Evolutionary conservation across 2,113 vertebrate genomes (phyloP).

Genomic region (Mastomys coucha): DNA sequence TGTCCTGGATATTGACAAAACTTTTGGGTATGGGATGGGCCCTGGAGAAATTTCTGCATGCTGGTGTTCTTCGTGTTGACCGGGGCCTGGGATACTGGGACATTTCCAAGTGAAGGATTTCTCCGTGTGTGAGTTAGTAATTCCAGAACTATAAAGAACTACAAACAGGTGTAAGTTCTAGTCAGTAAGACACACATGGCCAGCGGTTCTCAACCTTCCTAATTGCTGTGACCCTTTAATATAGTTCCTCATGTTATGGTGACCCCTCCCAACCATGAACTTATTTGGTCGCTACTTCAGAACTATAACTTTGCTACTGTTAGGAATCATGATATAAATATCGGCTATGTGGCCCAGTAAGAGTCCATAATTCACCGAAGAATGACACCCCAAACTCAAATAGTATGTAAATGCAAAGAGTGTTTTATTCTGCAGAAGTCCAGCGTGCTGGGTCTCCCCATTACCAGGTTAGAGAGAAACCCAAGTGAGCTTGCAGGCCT

Average conservation of each 20-base stretch:
- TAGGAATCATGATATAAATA: not conserved
- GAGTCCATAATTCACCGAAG: too few relatives aligned
- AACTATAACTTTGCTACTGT: not conserved
- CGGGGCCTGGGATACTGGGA: not conserved
- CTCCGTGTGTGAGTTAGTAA: not conserved
- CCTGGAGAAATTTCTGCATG: not conserved
- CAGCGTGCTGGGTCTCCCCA: too few relatives aligned
- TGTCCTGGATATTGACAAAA: not conserved
- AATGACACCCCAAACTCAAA: too few relatives aligned
- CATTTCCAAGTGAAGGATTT: not conserved
- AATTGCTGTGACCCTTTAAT: not conserved
- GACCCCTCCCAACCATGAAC: not conserved
- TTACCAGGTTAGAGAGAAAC: too few relatives aligned
- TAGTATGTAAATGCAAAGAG: too few relatives aligned
- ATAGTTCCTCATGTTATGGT: not conserved
- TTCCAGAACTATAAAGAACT: not conserved
- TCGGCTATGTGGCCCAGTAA: not conserved
- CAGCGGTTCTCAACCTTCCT: not conserved
- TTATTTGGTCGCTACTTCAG: not conserved
- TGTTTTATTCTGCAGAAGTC: too few relatives aligned
- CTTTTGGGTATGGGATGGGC: too few relatives aligned
- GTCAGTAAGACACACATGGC: rapidly evolving
- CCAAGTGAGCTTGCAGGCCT: too few relatives aligned
- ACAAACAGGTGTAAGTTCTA: not conserved
- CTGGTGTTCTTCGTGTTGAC: rapidly evolving